Conservation (phyloP, 2,113 vertebrate genomes). For the Emydocephalus ijimae region DNA sequence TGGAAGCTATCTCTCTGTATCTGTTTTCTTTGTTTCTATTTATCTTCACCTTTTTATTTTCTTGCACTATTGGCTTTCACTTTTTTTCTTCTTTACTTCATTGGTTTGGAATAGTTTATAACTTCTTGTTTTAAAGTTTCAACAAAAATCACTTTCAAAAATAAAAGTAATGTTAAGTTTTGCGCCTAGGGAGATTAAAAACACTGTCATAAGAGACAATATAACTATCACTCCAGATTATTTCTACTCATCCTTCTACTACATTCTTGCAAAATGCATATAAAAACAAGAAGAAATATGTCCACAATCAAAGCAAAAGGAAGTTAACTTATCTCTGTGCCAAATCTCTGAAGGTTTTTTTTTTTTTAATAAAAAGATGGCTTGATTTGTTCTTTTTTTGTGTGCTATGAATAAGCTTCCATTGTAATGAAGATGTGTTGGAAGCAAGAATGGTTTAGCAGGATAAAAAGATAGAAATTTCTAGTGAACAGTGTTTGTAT, state of each 20-base stretch:
- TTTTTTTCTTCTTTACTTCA: not conserved
- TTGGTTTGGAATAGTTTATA: not conserved
- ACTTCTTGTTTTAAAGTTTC: not conserved
- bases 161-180: not conserved
- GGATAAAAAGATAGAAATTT: not conserved
- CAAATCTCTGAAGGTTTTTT: not conserved
- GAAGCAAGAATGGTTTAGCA: not conserved
- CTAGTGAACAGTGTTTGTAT: not conserved
- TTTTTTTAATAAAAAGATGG: not conserved
- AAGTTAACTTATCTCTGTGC: not conserved
- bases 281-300: not conserved
- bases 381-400: not conserved
- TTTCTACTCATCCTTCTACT: not conserved
- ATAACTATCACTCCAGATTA: not conserved
- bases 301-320: accelerated
- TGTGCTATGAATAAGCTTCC: not conserved
- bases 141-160: not conserved
- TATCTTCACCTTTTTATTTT: not conserved
- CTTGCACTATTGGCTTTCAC: not conserved
- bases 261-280: not conserved
- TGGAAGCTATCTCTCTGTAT: not conserved
- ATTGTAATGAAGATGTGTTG: not conserved
- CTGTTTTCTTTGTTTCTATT: not conserved
- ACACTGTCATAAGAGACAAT: not conserved
- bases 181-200: not conserved